phyloP scores from a whole-genome alignment of 1,140 invertebrate genomes.

The Caerostris darwini region DNA sequence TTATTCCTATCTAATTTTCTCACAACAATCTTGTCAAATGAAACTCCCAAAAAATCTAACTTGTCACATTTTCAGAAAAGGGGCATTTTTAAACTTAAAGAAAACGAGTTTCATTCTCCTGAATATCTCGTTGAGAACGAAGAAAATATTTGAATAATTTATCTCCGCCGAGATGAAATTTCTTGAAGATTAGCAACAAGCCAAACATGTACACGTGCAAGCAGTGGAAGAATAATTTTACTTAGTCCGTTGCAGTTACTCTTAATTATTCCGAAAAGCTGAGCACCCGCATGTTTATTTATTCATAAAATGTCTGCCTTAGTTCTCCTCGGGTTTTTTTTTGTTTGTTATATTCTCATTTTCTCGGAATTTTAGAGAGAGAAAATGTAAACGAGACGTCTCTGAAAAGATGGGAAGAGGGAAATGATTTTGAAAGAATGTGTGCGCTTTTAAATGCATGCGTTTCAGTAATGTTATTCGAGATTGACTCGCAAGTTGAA shows the following conservation, averaged over 20 bases:
- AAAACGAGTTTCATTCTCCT: no score
- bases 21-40: no score
- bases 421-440: not conserved
- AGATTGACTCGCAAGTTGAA: not conserved
- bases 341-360: not conserved
- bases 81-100: not conserved
- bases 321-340: not conserved
- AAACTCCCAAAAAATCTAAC: no score
- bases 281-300: not conserved
- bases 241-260: not conserved
- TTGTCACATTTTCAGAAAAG: not conserved
- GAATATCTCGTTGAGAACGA: not conserved
- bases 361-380: not conserved
- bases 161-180: not conserved
- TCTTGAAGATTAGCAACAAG: not conserved
- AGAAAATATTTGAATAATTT: not conserved
- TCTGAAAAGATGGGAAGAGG: not conserved
- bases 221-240: not conserved
- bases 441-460: not conserved
- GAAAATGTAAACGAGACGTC: not conserved
- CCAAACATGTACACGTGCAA: not conserved
- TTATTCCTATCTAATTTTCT: no score
- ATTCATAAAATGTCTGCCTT: not conserved
- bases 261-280: not conserved
- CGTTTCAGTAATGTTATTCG: not conserved